phyloP scores from a whole-genome alignment of 2,888 invertebrate genomes.

The Artemia sp. region DNA sequence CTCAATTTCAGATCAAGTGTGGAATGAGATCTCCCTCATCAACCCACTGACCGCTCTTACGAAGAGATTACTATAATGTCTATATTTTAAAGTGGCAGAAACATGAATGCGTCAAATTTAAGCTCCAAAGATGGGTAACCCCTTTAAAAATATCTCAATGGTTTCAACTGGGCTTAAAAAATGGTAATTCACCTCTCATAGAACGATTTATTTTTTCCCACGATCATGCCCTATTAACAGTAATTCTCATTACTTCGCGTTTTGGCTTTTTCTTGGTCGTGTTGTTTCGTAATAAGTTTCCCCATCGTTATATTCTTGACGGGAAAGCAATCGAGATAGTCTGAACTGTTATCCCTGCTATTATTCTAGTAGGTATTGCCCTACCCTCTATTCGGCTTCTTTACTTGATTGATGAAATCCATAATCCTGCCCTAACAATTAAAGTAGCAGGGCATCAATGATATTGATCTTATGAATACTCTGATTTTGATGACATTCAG shows the following conservation, averaged over 20 bases:
- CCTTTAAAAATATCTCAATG: conserved; percentile 25
- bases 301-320: too few relatives aligned
- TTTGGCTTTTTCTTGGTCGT: conserved; percentile 40
- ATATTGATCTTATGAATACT: conserved; percentile 24
- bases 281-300: conserved; percentile 32
- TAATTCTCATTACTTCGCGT: conserved; percentile 44
- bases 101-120: too few relatives aligned
- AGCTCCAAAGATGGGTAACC: too few relatives aligned
- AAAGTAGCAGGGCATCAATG: conserved; percentile 45
- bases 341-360: conserved; percentile 20
- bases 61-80: too few relatives aligned
- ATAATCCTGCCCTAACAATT: conserved; percentile 40
- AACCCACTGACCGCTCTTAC: too few relatives aligned
- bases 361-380: conserved; percentile 20
- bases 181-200: conserved; percentile 45
- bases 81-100: too few relatives aligned
- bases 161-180: conserved; percentile 40
- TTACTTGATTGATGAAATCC: conserved; percentile 45
- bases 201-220: conserved; percentile 48
- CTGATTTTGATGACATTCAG: neutral
- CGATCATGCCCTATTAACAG: conserved; percentile 43
- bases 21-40: too few relatives aligned
- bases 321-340: conserved; percentile 21
- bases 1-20: too few relatives aligned
- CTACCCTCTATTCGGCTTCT: conserved; percentile 42